Conservation (phyloP, 30 jellyfish, hydroid and myxozoan genomes). For the Clytia hemisphaerica region DNA sequence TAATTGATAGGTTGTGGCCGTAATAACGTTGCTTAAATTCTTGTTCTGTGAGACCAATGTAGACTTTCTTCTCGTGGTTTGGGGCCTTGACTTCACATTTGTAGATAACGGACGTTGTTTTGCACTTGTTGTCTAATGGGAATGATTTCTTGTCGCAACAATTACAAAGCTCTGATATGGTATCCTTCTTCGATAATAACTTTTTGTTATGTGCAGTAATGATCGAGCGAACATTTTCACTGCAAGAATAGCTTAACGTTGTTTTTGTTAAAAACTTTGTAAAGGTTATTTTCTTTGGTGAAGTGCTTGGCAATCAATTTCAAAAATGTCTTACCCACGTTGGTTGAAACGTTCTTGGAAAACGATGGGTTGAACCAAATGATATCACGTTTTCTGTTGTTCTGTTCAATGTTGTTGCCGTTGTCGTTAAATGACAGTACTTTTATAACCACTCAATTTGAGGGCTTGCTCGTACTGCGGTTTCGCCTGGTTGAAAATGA, state of each 20-base stretch:
- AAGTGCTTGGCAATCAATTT: too few relatives aligned
- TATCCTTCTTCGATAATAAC: conserved; percentile 4
- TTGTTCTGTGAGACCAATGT: too few relatives aligned
- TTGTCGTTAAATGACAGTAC: neutral
- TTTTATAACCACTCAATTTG: too few relatives aligned
- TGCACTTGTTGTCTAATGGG: conserved; percentile 40
- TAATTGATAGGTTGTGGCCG: too few relatives aligned
- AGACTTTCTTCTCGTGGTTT: too few relatives aligned
- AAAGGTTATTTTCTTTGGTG: too few relatives aligned
- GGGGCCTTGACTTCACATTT: too few relatives aligned
- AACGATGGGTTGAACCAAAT: conserved; percentile 42
- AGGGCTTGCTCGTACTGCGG: too few relatives aligned
- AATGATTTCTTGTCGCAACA: conserved; percentile 30
- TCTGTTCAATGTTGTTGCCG: neutral
- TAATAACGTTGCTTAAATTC: too few relatives aligned
- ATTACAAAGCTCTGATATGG: conserved; percentile 5
- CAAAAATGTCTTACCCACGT: too few relatives aligned
- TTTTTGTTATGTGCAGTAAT: conserved; percentile 28
- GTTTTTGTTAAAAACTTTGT: too few relatives aligned
- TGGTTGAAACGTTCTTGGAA: conserved; percentile 41
- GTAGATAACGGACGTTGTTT: conserved; percentile 22
- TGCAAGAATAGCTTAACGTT: conserved; percentile 35
- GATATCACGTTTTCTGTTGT: conserved; percentile 32
- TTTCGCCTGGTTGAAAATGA: too few relatives aligned
- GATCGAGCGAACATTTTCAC: neutral